A percentile compares a stretch with the other conserved stretches of the same genome.
Evolutionary conservation across 23 tunicate genomes (phyloP).

Genomic region (Ciona savignyi): DNA sequence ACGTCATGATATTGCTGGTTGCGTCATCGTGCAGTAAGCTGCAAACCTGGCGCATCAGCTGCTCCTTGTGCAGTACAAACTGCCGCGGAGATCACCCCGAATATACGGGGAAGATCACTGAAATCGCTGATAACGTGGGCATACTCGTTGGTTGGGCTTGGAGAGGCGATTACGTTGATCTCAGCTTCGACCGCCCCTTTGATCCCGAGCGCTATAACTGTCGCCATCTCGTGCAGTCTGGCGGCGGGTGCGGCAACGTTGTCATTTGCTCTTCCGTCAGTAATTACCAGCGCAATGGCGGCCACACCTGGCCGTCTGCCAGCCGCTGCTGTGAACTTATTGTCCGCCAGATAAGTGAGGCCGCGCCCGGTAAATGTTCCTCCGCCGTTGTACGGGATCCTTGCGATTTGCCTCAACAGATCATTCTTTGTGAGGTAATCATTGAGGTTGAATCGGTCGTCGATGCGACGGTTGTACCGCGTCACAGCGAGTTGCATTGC

Average conservation of each 20-base stretch:
- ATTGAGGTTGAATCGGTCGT: constrained; percentile 4
- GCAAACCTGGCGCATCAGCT: neutral
- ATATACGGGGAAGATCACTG: neutral
- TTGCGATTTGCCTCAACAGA: neutral
- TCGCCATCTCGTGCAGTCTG: constrained; percentile 14
- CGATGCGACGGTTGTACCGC: constrained; percentile 17
- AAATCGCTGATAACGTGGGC: neutral
- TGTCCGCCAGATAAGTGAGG: constrained; percentile 19
- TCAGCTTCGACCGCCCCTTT: constrained; percentile 17
- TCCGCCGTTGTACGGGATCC: constrained; percentile 47
- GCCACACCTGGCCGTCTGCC: constrained; percentile 70
- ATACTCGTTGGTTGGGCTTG: neutral
- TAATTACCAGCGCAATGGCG: constrained; percentile 44
- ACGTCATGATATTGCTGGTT: neutral
- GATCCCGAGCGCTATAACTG: constrained; percentile 41
- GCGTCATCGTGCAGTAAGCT: neutral
- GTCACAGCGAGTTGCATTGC: constrained; percentile 61
- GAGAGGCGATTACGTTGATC: constrained; percentile 31
- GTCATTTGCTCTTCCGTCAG: constrained; percentile 69
- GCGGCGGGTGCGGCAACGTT: neutral
- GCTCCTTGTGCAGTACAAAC: neutral
- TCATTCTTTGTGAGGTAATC: neutral
- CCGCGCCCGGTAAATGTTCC: constrained; percentile 79
- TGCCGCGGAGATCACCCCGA: neutral
- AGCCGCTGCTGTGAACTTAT: constrained; percentile 17